These are phyloP conservation scores for Phrynocephalus guinanensis DNA, from an alignment of 2,797 vertebrate species.

Conservation along the genomic window DNA sequence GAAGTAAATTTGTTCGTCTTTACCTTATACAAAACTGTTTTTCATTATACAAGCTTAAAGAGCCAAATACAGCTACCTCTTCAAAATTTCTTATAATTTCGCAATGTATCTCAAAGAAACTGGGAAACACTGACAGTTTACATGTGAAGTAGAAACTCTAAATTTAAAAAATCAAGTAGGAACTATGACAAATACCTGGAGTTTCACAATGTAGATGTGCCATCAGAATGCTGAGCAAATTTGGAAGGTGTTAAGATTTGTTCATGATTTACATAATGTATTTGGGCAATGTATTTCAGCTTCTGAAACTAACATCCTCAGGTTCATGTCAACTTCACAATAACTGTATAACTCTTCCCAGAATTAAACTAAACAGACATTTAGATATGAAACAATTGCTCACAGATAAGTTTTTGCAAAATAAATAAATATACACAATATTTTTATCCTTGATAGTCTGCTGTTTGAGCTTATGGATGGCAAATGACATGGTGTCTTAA, in stretches of 20 bases:
- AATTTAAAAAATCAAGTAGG: not conserved
- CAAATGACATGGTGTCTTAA: not conserved
- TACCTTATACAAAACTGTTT: too few relatives aligned
- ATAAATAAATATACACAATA: not conserved
- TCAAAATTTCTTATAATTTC: not conserved
- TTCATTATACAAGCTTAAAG: too few relatives aligned
- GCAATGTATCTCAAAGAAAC: not conserved
- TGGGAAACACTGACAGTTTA: not conserved
- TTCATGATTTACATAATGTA: not conserved
- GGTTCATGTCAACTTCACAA: too few relatives aligned
- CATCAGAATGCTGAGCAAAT: not conserved
- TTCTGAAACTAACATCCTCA: not conserved
- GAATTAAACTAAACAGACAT: not conserved
- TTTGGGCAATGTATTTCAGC: not conserved
- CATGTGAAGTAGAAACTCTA: not conserved
- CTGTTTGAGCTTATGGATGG: not conserved
- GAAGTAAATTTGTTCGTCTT: too few relatives aligned
- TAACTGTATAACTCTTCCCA: not conserved
- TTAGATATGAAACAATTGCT: not conserved
- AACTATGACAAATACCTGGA: not conserved
- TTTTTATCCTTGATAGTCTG: not conserved
- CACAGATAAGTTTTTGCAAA: not conserved
- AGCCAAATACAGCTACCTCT: not conserved
- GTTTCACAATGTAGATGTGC: not conserved
- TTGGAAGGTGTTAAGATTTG: not conserved